phyloP scores from a whole-genome alignment of 2,113 vertebrate genomes.

The Fregetta grallaria region DNA sequence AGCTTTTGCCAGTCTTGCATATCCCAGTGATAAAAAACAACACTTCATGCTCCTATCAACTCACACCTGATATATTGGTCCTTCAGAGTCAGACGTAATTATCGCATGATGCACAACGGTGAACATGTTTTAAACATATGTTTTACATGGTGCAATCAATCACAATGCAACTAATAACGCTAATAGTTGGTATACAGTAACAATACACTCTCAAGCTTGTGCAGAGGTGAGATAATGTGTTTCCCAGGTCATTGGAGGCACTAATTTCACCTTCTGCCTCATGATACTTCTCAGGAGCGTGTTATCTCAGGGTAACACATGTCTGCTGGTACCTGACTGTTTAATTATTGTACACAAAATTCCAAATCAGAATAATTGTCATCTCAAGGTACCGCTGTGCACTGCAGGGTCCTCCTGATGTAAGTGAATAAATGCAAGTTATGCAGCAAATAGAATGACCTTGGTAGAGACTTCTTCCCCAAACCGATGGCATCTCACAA shows the following conservation, averaged over 20 bases:
- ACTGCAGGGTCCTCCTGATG: not conserved
- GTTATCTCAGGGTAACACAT: constrained; percentile 72
- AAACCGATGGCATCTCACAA: not conserved
- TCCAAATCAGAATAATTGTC: constrained; percentile 54
- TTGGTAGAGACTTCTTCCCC: not conserved
- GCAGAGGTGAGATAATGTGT: constrained; percentile 49
- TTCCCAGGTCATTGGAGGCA: constrained; percentile 47
- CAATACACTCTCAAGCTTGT: not conserved
- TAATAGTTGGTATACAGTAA: not conserved
- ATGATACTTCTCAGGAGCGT: constrained; percentile 32
- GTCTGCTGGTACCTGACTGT: constrained; percentile 57
- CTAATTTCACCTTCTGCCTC: constrained; percentile 51
- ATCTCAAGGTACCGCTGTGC: not conserved
- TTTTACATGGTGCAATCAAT: constrained; percentile 51
- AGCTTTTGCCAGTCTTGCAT: not conserved
- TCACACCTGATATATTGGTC: not conserved
- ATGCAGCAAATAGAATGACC: not conserved
- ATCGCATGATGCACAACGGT: not conserved
- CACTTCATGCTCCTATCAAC: not conserved
- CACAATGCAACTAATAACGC: not conserved
- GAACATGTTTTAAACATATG: constrained; percentile 51
- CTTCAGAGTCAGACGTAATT: constrained; percentile 8
- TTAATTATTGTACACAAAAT: constrained; percentile 68
- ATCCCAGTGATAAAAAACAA: not conserved
- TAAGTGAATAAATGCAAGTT: constrained; percentile 24